Evolutionary conservation across 2,113 vertebrate genomes (phyloP).

Genomic region (Orcinus orca): DNA sequence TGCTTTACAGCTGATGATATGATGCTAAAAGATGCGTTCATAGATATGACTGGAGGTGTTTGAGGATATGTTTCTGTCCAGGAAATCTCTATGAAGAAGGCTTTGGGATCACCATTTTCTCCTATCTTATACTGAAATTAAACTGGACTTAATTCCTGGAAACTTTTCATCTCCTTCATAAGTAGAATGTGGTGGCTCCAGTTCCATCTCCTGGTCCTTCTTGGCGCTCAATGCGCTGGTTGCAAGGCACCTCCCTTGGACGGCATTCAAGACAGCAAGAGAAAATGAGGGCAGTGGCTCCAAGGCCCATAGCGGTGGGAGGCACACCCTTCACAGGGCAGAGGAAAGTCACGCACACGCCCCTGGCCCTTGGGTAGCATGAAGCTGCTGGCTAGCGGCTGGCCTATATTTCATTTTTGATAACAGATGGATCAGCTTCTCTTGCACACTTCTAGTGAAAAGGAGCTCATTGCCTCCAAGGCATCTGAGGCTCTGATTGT

Average conservation of each 20-base stretch:
- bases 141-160: neutral
- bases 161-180: neutral
- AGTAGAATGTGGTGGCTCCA: neutral
- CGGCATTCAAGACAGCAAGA: neutral
- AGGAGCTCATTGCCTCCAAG: neutral
- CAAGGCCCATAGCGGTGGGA: neutral
- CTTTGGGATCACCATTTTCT: slow-evolving; percentile 92
- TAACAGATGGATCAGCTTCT: neutral
- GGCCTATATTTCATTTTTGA: neutral
- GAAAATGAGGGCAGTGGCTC: neutral
- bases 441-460: neutral
- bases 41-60: slow-evolving; percentile 89
- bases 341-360: neutral
- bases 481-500: neutral
- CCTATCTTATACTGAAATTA: slow-evolving; percentile 83
- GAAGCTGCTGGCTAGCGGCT: neutral
- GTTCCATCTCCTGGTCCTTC: neutral
- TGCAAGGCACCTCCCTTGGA: neutral
- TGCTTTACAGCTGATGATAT: slow-evolving; percentile 90
- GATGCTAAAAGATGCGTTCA: slow-evolving; percentile 93
- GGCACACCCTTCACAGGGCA: neutral
- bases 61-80: slow-evolving; percentile 96
- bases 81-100: slow-evolving; percentile 92
- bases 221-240: neutral
- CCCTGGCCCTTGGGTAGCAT: neutral